Conservation (phyloP, 1,140 invertebrate genomes). For the Amyelois transitella region DNA sequence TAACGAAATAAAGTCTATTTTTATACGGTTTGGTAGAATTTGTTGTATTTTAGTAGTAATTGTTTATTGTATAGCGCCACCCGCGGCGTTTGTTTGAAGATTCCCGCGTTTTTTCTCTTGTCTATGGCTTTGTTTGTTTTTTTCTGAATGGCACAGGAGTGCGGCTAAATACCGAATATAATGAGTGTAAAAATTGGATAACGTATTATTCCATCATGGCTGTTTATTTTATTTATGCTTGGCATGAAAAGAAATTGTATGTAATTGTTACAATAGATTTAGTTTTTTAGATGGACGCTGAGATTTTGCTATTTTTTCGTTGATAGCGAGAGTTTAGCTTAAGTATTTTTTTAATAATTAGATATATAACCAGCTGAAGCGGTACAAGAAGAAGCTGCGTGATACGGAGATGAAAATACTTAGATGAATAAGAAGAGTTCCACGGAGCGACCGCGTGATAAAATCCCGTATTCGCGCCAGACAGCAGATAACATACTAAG, state of each 20-base stretch:
- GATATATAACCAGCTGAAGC: too few species aligned
- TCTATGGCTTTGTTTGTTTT: constrained; percentile 16
- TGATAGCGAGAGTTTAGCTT: background rate
- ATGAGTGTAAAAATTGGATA: constrained; percentile 28
- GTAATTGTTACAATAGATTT: background rate
- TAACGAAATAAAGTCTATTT: background rate
- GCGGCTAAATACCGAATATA: constrained; percentile 20
- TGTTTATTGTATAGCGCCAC: constrained; percentile 10
- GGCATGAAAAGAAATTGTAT: constrained; percentile 3
- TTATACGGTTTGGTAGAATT: background rate
- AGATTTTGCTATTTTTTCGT: background rate
- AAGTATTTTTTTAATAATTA: too few species aligned
- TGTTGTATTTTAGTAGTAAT: constrained; percentile 1
- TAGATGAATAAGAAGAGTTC: too few species aligned
- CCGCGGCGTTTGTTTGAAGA: constrained; percentile 18
- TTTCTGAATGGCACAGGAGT: constrained; percentile 2
- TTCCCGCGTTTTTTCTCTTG: constrained; percentile 10
- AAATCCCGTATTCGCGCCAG: too few species aligned
- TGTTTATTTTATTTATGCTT: constrained; percentile 14
- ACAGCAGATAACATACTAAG: too few species aligned
- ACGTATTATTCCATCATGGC: constrained; percentile 15
- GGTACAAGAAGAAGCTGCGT: too few species aligned
- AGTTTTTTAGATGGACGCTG: constrained; percentile 2
- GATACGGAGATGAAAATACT: too few species aligned
- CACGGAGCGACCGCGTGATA: too few species aligned